Conservation (phyloP, 30 jellyfish, hydroid and myxozoan genomes). For the Turritopsis rubra region DNA sequence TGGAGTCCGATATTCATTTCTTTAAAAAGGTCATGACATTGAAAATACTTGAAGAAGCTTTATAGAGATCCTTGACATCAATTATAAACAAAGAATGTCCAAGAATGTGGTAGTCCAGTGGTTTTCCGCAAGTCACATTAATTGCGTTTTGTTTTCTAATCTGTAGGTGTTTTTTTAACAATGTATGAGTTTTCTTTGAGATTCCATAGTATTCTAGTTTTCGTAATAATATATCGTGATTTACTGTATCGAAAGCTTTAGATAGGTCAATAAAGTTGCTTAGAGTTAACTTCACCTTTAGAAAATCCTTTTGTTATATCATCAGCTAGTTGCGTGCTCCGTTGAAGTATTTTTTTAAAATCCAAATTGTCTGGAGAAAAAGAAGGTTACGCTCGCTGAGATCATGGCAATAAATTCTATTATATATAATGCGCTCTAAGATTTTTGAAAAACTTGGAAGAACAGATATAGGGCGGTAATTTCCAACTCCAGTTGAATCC, state of each 20-base stretch:
- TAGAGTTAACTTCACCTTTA: background rate
- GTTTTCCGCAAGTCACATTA: background rate
- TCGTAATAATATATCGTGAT: background rate
- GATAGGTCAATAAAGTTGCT: too few relatives aligned
- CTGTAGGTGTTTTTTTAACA: background rate
- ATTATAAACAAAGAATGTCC: background rate
- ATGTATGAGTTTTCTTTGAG: background rate
- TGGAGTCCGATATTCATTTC: background rate
- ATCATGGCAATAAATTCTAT: background rate
- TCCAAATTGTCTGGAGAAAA: background rate
- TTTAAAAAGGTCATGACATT: background rate
- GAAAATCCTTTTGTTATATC: slow-evolving; percentile 1
- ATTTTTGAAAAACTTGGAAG: background rate
- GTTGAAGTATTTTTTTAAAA: slow-evolving; percentile 2
- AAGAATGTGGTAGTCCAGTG: background rate
- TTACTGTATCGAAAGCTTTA: too few relatives aligned
- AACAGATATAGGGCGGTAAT: slow-evolving; percentile 10
- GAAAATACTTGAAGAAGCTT: background rate
- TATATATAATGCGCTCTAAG: background rate
- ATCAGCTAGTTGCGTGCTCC: background rate
- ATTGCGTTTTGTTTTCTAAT: background rate
- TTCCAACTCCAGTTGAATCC: too few relatives aligned
- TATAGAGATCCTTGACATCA: background rate
- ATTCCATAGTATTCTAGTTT: background rate
- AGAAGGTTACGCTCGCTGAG: background rate